Base-by-base conservation (phyloP, 2,797 vertebrate species). In the Staurois parvus region DNA sequence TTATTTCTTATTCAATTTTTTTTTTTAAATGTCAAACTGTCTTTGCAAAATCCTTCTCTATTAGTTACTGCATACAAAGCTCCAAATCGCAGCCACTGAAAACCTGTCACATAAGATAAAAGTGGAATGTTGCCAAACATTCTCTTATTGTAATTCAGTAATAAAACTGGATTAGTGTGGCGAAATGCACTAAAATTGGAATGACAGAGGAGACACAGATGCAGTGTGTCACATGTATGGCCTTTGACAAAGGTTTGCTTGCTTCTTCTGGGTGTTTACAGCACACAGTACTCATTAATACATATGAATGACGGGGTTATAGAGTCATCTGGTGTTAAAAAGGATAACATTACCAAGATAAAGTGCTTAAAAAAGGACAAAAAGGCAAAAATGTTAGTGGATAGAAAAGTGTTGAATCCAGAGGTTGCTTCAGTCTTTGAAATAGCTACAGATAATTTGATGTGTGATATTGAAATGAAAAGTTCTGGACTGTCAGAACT, bases 31-130 rank as follows among this genome's bases (percentile, higher is more conserved):
- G 13, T 21, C 48, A 52, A 17, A 52, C 17, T 52, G 48, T 52
- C 48, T 52, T 52, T 17, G 48, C 17, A 52, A 52, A 52, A 21
- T 19, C 21, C 48, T 21, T 21, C 4, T 2, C 6, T 56, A 19
- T 21, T 56, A 6, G 42, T 15, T 45, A 37, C 37, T 37, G 9
- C 1, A 9, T 37, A 37, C 37, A 56, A 4, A 3, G 4, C 48
- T 21, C 37, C 37, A 21, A 17, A 56, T 56, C 42, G 8, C 56
- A 64, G 62, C 29, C 11, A 78, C 34, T 13, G 17, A 45, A 66
- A 28, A 67, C 76, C 76, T 67, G 76, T 66, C 76, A 78, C 9
- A 17, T 24, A 12, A 5, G n/a, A 66, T n/a, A 78, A 78, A 28
- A 29, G 19, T 8, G 12, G 48, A 24, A 3, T 64, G 75, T 77